A percentile compares a stretch with the other conserved stretches of the same genome.
Evolutionary conservation across 2,113 vertebrate species (phyloP).

Genomic region (Paradoxurus hermaphroditus): DNA sequence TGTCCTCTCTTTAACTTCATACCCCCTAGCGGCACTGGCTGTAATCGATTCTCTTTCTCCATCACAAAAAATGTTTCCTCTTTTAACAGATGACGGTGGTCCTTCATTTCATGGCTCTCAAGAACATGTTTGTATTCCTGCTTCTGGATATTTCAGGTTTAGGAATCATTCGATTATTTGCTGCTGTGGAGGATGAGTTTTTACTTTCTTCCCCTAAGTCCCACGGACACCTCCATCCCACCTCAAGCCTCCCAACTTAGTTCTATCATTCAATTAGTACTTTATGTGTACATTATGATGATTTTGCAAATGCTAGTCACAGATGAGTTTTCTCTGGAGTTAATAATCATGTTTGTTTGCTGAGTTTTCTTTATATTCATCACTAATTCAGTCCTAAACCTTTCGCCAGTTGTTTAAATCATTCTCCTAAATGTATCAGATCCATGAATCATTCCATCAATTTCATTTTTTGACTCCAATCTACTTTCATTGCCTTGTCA

Average conservation of each 20-base stretch:
- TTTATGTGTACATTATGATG: background rate
- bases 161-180: background rate
- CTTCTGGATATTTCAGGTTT: background rate
- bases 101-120: background rate
- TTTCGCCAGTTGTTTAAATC: background rate
- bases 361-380: background rate
- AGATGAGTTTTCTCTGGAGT: background rate
- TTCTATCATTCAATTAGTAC: background rate
- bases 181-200: background rate
- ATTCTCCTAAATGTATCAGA: background rate
- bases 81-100: background rate
- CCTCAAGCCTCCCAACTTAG: background rate
- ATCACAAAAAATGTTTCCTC: background rate
- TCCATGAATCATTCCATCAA: background rate
- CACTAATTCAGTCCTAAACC: background rate
- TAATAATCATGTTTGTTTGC: slow-evolving; percentile 8
- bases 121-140: background rate
- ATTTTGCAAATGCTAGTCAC: background rate
- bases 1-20: background rate
- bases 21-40: background rate
- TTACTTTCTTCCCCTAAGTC: background rate
- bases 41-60: background rate
- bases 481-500: background rate
- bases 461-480: background rate
- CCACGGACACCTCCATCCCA: background rate